Percentiles rank a stretch among this genome's conserved stretches.
These are phyloP conservation scores for Lithodes maja DNA, from an alignment of 2,888 invertebrate species.

Conservation along the genomic window DNA sequence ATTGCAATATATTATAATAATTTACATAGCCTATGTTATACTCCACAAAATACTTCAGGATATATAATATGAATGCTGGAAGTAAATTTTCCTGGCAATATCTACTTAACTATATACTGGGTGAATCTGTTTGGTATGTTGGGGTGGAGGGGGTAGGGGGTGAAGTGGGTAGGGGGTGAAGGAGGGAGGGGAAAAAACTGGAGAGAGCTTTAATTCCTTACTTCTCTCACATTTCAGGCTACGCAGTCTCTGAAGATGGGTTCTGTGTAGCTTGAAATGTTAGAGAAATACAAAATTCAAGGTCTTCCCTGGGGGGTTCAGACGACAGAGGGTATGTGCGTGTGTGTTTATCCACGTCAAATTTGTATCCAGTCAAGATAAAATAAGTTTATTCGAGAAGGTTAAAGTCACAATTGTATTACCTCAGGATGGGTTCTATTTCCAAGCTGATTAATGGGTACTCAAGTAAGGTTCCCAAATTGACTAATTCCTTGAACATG, in stretches of 20 bases:
- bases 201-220: no score
- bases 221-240: no score
- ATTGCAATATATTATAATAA: constrained; percentile 45
- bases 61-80: constrained; percentile 47
- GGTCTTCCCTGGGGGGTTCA: no score
- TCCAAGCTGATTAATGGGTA: no score
- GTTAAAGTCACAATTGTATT: no score
- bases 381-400: no score
- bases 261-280: no score
- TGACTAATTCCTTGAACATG: no score
- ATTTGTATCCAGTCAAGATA: no score
- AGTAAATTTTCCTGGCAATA: constrained; percentile 43
- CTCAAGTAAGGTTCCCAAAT: no score
- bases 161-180: constrained; percentile 10
- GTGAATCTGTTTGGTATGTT: constrained; percentile 6
- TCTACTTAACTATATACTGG: constrained; percentile 48
- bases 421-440: no score
- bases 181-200: background rate
- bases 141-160: constrained; percentile 17
- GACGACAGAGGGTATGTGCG: background rate
- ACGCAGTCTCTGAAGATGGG: no score
- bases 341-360: background rate
- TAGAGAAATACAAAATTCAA: background rate
- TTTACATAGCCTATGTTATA: constrained; percentile 53
- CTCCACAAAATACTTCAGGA: constrained; percentile 58